These are phyloP conservation scores for Arizona elegans DNA, from an alignment of 2,113 vertebrate genomes.

Conservation along the genomic window DNA sequence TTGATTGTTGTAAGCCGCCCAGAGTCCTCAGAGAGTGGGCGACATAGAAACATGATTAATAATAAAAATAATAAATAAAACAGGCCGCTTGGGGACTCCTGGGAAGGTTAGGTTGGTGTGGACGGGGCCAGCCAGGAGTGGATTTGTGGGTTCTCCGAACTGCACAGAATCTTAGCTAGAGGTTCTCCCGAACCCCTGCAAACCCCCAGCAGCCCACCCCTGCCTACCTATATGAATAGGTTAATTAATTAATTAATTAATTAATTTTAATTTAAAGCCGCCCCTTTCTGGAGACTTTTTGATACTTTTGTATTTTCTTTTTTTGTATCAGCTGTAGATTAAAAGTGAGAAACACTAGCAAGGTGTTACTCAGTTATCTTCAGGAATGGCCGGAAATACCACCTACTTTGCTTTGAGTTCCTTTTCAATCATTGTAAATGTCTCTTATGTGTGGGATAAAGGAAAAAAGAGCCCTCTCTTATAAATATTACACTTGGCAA, in stretches of 20 bases:
- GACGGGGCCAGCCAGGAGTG: too few relatives aligned
- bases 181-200: too few relatives aligned
- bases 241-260: background rate
- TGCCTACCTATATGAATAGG: background rate
- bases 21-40: too few relatives aligned
- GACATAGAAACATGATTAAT: too few relatives aligned
- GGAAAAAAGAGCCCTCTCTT: background rate
- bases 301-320: background rate
- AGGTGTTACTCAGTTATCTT: background rate
- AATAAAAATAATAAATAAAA: too few relatives aligned
- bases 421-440: background rate
- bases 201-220: too few relatives aligned
- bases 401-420: background rate
- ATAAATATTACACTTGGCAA: background rate
- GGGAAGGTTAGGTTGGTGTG: too few relatives aligned
- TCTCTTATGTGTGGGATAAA: background rate
- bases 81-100: too few relatives aligned
- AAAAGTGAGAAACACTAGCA: constrained; percentile 17
- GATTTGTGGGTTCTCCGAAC: too few relatives aligned
- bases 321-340: constrained; percentile 28
- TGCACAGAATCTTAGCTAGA: too few relatives aligned
- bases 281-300: background rate
- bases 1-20: too few relatives aligned
- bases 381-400: constrained; percentile 26
- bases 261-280: too few relatives aligned